Evolutionary conservation across 2,113 vertebrate genomes (phyloP).

Genomic region (Falco punctatus): DNA sequence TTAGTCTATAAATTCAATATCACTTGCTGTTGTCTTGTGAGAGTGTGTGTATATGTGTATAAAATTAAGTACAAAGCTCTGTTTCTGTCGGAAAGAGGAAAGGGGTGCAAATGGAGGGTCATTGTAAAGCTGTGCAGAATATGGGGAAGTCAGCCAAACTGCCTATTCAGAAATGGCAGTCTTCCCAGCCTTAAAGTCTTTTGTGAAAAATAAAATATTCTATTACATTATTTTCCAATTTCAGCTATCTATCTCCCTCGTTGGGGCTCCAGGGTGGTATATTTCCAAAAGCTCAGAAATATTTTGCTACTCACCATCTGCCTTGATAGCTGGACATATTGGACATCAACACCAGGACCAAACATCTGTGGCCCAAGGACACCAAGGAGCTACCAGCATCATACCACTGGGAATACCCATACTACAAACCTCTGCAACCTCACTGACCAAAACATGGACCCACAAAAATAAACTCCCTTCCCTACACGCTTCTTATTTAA

Average conservation of each 20-base stretch:
- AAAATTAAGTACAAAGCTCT: not conserved
- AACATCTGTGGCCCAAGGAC: conserved; percentile 72
- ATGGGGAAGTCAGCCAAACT: conserved; percentile 54
- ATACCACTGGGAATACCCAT: not conserved
- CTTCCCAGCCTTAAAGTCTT: conserved; percentile 72
- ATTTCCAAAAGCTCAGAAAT: conserved; percentile 78
- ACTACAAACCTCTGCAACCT: not conserved
- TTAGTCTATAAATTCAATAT: not conserved
- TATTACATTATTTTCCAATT: conserved; percentile 90
- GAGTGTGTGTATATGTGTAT: not conserved
- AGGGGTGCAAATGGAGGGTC: not conserved
- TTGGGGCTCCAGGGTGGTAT: conserved; percentile 73
- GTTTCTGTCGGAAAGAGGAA: not conserved
- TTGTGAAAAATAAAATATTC: conserved; percentile 82
- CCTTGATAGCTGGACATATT: conserved; percentile 83
- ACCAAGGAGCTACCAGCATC: not conserved
- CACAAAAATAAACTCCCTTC: not conserved
- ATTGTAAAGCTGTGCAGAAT: conserved; percentile 4
- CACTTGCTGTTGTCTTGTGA: not conserved
- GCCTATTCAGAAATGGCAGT: conserved; percentile 63
- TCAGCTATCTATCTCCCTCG: conserved; percentile 75
- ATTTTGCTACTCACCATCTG: conserved; percentile 86
- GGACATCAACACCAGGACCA: conserved; percentile 81
- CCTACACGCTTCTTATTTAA: not conserved
- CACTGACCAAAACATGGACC: not conserved